Percentiles rank a stretch among this genome's conserved stretches.
Evolutionary conservation across 2,888 invertebrate species (phyloP).

Genomic region (Metallyticus violacea): DNA sequence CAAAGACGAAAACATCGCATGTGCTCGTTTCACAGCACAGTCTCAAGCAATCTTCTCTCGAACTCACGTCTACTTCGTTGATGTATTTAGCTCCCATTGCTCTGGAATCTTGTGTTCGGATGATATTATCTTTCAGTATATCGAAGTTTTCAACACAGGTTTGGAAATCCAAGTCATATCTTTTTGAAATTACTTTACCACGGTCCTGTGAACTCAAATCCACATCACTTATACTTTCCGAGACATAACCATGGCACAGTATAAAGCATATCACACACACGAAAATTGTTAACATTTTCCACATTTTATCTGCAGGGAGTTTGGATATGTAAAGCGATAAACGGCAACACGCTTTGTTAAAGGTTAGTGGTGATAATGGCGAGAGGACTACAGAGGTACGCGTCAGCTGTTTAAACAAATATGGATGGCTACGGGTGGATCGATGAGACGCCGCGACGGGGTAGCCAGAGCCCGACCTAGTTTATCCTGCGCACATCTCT

Average conservation of each 20-base stretch:
- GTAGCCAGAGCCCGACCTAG: background rate
- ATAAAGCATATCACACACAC: background rate
- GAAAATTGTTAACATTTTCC: background rate
- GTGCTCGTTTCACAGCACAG: constrained; percentile 83
- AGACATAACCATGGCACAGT: background rate
- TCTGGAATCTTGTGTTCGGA: constrained; percentile 84
- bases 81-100: constrained; percentile 86
- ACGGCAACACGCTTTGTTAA: too few species aligned
- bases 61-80: constrained; percentile 78
- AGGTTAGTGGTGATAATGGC: background rate
- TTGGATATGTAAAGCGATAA: background rate
- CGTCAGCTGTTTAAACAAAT: constrained; percentile 15
- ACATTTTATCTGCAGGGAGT: background rate
- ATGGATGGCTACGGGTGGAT: background rate
- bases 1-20: constrained; percentile 90
- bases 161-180: constrained; percentile 58
- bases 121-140: constrained; percentile 84
- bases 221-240: background rate
- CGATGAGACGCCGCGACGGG: background rate
- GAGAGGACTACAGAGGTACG: background rate
- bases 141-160: constrained; percentile 76
- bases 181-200: constrained; percentile 37
- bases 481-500: background rate
- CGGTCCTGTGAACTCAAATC: background rate
- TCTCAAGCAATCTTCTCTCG: constrained; percentile 76